phyloP scores from a whole-genome alignment of 2,797 vertebrate genomes.

The Enteromius mattozi region DNA sequence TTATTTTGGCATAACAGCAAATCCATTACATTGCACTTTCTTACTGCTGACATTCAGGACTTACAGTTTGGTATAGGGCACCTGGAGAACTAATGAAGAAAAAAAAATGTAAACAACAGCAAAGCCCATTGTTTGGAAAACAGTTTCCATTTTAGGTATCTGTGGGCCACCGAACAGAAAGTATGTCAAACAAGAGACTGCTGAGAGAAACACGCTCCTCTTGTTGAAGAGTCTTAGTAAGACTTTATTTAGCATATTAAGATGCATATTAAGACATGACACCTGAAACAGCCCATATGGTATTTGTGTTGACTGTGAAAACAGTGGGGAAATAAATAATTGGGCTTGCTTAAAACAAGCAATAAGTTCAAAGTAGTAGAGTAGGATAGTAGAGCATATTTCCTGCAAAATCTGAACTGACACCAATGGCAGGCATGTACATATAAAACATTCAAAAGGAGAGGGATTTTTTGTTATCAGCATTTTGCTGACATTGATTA shows the following conservation, averaged over 20 bases:
- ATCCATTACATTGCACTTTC: slow-evolving; percentile 43
- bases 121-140: slow-evolving; percentile 46
- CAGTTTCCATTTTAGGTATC: slow-evolving; percentile 31
- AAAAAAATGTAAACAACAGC: slow-evolving; percentile 64
- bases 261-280: background rate
- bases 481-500: background rate
- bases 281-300: background rate
- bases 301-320: slow-evolving; percentile 7
- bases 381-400: background rate
- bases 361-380: slow-evolving; percentile 5
- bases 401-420: slow-evolving; percentile 26
- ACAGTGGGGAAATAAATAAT: slow-evolving; percentile 17
- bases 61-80: slow-evolving; percentile 51
- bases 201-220: slow-evolving; percentile 1
- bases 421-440: slow-evolving; percentile 32
- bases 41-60: slow-evolving; percentile 48
- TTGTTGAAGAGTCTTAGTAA: background rate
- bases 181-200: slow-evolving; percentile 16
- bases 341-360: background rate
- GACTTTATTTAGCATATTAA: background rate
- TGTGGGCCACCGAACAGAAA: slow-evolving; percentile 31
- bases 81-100: slow-evolving; percentile 52
- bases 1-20: slow-evolving; percentile 47
- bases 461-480: slow-evolving; percentile 16
- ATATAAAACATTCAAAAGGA: slow-evolving; percentile 35